Base-by-base conservation (phyloP, 2,888 invertebrate species). In the Pandemis corylana region DNA sequence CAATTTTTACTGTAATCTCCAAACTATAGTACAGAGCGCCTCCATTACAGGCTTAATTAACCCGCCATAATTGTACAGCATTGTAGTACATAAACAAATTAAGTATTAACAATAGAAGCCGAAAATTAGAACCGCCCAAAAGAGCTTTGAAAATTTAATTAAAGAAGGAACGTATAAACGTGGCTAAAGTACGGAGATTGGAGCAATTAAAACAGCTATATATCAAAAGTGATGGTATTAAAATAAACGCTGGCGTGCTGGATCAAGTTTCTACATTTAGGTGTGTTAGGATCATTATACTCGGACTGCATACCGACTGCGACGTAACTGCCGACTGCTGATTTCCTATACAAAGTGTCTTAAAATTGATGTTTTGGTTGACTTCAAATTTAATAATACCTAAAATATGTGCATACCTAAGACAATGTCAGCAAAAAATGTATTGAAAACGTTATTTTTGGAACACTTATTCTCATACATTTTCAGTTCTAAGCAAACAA, bases 71-170 rank as follows among this genome's bases (percentile, higher is more conserved):
- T 70, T 75, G 65, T 44, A 75, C 20, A 70, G 66, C 61, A 75
- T 70, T 75, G 70, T 67, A 72, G 46, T 71, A 74, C 56, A 67
- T 71, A 70, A 75, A 75, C 66, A 67, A 71, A 75, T 75, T 71
- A 67, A 75, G 66, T 63, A 63, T 75, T 67, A 71, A 75, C 75
- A 75, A 75, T 75, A 63, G 62, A 49, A 63, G 75, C 67, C 61
- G 71, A 75, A 75, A 71, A 75, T 75, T 67, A 71, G 62, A 67
- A 67, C 36, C 73, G 66, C 53, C 71, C 63, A 62, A 67, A 75
- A 67, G 74, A 66, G 75, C 75, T 63, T 67, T 67, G 71, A 71
- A 71, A 65, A 62, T 67, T 74, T 75, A 75, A 75, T 75, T 75
- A 75, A 75, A 71, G 62, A 73, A 49, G 68, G 59, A 44, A 44